These are phyloP conservation scores for Hyles lineata DNA, from an alignment of 2,888 invertebrate species.

Conservation along the genomic window DNA sequence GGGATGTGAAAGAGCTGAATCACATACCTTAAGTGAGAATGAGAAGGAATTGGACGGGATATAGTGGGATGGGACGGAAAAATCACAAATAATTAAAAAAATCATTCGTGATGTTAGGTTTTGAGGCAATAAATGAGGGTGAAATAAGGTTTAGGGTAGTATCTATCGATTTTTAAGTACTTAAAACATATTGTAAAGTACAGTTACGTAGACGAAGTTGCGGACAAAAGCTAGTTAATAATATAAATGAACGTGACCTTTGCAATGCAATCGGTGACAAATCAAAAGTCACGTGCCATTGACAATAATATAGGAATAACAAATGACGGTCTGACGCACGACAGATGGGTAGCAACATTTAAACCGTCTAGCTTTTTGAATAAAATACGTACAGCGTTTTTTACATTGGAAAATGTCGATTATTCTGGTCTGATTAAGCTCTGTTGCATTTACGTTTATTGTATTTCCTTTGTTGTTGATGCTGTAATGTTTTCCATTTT, in stretches of 20 bases:
- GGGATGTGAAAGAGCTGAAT: too few species aligned
- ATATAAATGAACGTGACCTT: neutral
- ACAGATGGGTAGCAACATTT: neutral
- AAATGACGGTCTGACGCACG: neutral
- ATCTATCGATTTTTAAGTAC: too few species aligned
- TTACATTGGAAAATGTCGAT: neutral
- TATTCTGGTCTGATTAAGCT: constrained; percentile 2
- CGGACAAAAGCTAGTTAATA: too few species aligned
- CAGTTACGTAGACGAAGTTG: too few species aligned
- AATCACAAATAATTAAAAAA: too few species aligned
- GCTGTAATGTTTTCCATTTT: neutral
- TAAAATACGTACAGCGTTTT: constrained; percentile 10
- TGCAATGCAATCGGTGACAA: neutral
- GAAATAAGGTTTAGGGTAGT: too few species aligned
- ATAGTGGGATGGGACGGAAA: too few species aligned
- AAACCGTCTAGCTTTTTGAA: constrained; percentile 19
- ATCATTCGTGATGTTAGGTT: too few species aligned
- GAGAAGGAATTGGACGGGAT: too few species aligned
- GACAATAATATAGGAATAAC: constrained; percentile 5
- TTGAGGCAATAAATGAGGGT: too few species aligned
- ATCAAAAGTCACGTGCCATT: constrained; percentile 12
- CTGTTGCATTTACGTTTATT: neutral
- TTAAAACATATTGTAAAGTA: too few species aligned
- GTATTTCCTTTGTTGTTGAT: neutral
- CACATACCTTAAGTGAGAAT: too few species aligned